A percentile compares a stretch with the other conserved stretches of the same genome.
phyloP scores from a whole-genome alignment of 2,888 invertebrate genomes.

The Sipha maydis region DNA sequence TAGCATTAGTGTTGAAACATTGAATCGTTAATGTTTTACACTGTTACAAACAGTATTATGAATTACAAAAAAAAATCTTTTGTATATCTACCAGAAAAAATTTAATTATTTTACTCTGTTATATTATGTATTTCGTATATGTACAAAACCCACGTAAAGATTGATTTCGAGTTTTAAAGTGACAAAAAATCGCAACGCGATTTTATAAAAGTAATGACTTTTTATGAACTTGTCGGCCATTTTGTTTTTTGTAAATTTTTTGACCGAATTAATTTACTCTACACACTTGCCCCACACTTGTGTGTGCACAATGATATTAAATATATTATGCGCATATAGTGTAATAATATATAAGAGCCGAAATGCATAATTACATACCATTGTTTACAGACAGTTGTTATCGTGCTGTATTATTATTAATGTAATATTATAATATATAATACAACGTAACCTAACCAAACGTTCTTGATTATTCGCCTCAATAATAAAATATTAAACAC shows the following conservation, averaged over 20 bases:
- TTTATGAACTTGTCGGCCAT: conserved; percentile 37
- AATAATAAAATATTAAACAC: not conserved
- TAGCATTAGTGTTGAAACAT: not conserved
- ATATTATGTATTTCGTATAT: too few relatives aligned
- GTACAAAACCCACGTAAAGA: too few relatives aligned
- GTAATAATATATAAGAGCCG: not conserved
- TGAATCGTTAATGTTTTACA: not conserved
- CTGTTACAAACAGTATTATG: not conserved
- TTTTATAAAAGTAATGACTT: conserved; percentile 25
- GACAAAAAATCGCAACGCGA: not conserved
- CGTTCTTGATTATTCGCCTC: not conserved
- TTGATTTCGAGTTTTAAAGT: not conserved
- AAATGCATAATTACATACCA: not conserved
- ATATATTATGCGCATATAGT: not conserved
- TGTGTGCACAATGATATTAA: conserved; percentile 37
- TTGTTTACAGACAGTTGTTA: conserved; percentile 9
- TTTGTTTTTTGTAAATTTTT: conserved; percentile 39
- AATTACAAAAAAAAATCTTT: not conserved
- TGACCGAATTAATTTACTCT: conserved; percentile 41
- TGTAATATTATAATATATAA: not conserved
- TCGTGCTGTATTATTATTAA: not conserved
- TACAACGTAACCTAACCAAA: not conserved
- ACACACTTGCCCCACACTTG: conserved; percentile 45
- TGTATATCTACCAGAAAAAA: not conserved
- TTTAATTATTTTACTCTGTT: too few relatives aligned